Evolutionary conservation across 2,113 vertebrate genomes (phyloP), one percentile per base, ranked within the genome.

Genomic region (Aldabrachelys gigantea): DNA sequence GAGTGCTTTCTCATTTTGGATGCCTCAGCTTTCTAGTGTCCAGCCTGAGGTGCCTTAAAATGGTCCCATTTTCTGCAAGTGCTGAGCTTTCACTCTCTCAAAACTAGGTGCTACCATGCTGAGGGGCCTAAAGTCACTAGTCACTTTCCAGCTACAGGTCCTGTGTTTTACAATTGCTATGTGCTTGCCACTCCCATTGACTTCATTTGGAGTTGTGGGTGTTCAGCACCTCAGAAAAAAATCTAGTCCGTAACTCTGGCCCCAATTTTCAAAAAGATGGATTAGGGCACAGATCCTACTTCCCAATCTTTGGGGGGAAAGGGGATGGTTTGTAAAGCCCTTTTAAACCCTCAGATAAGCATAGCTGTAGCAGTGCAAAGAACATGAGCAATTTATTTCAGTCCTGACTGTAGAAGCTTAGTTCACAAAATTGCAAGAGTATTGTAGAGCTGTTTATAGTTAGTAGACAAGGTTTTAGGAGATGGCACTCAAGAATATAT

Each of bases 201-300:
- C 75, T 27, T 44, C 41, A 78, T 44, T 27, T 78, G 75, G 75
- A 78, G 75, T 13, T 7, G 22, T 76, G 75, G 38, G 72, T 95
- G 82, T 93, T 93, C 92, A 93, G 88, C 89, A 89, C 91, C 22
- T 19, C 17, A 10, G 17, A 1, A 54, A 54, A 76, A 96, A 90
- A 96, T 95, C 94, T 94, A 91, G 96, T 87, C 88, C 88, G 94
- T 85, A 96, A 92, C 89, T 10, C 24, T 59, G 57, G 13, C 25
- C 24, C 5, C 57, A 54, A 22, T 22, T 54, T 22, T 54, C 53
- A 54, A 54, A 54, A 54, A 54, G 21, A 22, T 22, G 7, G 22
- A 91, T 95, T 19, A 57, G 94, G 72, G 72, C 89, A 89, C 89
- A 6, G 41, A 82, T 93, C 82, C 56, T 89, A 62, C 27, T 80